Evolutionary conservation across 2,888 invertebrate species (phyloP).

Genomic region (Microctonus aethiopoides): DNA sequence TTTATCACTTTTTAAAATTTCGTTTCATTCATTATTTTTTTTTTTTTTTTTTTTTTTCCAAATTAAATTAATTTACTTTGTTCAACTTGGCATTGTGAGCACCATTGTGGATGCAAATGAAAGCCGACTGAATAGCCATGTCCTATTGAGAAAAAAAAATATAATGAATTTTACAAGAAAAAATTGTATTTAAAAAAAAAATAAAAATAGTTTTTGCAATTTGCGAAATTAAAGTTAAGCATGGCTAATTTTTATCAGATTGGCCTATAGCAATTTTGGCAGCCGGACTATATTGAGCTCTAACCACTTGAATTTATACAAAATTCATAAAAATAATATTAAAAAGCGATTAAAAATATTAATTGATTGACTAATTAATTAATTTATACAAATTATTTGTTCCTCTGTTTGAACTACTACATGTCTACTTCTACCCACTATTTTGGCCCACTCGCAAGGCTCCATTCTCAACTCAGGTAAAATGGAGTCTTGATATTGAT

Average conservation of each 20-base stretch:
- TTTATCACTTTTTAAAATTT: neutral
- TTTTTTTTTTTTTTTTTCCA: conserved; percentile 38
- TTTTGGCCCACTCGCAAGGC: conserved; percentile 79
- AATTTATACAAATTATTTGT: conserved; percentile 51
- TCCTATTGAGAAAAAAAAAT: neutral
- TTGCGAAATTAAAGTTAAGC: conserved; percentile 7
- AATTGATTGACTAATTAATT: conserved; percentile 24
- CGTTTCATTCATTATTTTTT: no score
- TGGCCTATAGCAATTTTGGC: conserved; percentile 53
- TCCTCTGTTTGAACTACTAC: conserved; percentile 62
- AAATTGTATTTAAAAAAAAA: neutral
- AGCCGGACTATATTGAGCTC: conserved; percentile 56
- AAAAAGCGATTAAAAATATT: no score
- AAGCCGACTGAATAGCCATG: neutral
- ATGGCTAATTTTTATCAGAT: conserved; percentile 46
- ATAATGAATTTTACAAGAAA: neutral
- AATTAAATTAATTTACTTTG: conserved; percentile 49
- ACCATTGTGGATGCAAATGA: conserved; percentile 28
- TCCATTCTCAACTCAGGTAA: conserved; percentile 86
- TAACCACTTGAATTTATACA: conserved; percentile 52
- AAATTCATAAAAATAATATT: conserved; percentile 36
- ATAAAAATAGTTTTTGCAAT: neutral
- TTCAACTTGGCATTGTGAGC: conserved; percentile 49
- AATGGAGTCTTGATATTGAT: conserved; percentile 73
- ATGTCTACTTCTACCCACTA: conserved; percentile 64